phyloP scores from a whole-genome alignment of 1,140 invertebrate species.

The Delia radicum region DNA sequence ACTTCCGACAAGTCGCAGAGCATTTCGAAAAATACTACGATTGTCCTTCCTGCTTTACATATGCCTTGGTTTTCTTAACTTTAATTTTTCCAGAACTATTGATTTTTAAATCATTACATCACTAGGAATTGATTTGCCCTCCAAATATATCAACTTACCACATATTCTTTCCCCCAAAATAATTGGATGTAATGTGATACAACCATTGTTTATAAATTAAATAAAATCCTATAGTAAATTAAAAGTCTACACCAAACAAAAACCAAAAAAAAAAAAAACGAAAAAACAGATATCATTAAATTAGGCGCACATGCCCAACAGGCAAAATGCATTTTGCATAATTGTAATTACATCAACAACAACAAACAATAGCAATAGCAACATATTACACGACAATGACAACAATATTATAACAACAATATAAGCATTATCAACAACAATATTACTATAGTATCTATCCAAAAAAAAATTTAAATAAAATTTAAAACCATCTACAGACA shows the following conservation, averaged over 20 bases:
- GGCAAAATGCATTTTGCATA: conserved; percentile 28
- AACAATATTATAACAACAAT: neutral
- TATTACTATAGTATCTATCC: too few species aligned
- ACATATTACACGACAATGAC: conserved; percentile 1
- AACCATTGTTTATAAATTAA: conserved; percentile 8
- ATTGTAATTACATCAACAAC: conserved; percentile 26
- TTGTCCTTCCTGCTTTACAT: too few species aligned
- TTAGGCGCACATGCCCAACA: conserved; percentile 17
- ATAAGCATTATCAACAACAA: neutral
- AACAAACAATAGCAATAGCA: neutral
- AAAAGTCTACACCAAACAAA: neutral
- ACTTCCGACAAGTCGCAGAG: too few species aligned
- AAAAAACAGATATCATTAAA: conserved; percentile 17
- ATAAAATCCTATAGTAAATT: neutral
- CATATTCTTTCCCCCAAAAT: neutral
- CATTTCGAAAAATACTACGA: too few species aligned
- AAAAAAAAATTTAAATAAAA: neutral
- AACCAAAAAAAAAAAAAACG: neutral
- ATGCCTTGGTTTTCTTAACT: too few species aligned
- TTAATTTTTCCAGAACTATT: too few species aligned
- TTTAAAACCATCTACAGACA: conserved; percentile 11
- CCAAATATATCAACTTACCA: neutral
- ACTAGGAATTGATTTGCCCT: neutral
- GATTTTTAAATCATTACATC: too few species aligned
- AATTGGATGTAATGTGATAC: neutral